Evolutionary conservation across 2,888 invertebrate species (phyloP).

Genomic region (Rhopalosiphum nymphaeae): DNA sequence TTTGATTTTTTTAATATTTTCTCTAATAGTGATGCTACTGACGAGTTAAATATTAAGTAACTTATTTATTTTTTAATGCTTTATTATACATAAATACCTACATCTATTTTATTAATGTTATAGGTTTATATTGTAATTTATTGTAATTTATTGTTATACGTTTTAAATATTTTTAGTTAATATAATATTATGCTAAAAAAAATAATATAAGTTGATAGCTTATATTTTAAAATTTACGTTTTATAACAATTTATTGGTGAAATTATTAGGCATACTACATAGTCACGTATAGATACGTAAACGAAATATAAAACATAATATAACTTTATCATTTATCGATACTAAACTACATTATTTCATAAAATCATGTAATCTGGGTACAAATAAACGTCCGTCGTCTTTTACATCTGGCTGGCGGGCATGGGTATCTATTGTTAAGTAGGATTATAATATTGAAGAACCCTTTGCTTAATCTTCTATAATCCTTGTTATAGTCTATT

Average conservation of each 20-base stretch:
- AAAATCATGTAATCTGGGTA: not conserved
- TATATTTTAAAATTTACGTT: not conserved
- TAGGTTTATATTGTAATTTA: no score
- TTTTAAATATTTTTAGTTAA: not conserved
- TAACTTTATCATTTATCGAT: not conserved
- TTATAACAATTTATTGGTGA: not conserved
- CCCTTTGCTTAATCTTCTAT: slow-evolving; percentile 54
- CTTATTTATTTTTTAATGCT: no score
- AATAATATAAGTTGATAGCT: not conserved
- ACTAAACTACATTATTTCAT: not conserved
- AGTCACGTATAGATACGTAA: not conserved
- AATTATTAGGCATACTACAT: not conserved
- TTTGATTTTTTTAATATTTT: no score
- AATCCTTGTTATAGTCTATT: slow-evolving; percentile 18
- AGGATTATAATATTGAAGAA: slow-evolving; percentile 53
- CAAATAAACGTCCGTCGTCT: slow-evolving; percentile 22
- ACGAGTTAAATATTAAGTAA: no score
- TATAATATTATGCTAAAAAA: not conserved
- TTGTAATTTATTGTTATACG: no score
- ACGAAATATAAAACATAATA: not conserved
- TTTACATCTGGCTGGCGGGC: slow-evolving; percentile 37
- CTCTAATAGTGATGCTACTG: no score
- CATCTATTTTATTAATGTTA: no score
- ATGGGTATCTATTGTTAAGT: slow-evolving; percentile 31
- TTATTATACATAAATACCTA: no score